Base-by-base conservation (phyloP, 2,888 invertebrate species). In the Drosophila histrio region DNA sequence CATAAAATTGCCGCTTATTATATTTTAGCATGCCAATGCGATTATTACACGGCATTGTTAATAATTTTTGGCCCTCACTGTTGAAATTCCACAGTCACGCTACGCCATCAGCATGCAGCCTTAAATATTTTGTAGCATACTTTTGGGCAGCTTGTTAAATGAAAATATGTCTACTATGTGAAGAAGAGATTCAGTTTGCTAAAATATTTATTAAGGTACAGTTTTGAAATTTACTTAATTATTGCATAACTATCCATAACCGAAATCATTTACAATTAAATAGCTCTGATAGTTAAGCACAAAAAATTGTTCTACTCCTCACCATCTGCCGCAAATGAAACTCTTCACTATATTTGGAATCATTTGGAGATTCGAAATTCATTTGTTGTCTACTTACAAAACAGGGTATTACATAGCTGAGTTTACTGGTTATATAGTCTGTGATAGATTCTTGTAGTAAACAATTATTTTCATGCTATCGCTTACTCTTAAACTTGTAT, bases 1-100 rank as follows among this genome's bases (percentile, higher is more conserved):
- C 64, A 81, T 66, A 56, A 73, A 61, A 71, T 68, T 34, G 41
- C 21, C n/a, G 53, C 39, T 67, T 72, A 78, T 80, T 68, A 64
- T 60, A 69, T 71, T 76, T 57, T 39, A 70, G 70, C 80, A 75
- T 79, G 75, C 63, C 67, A 79, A 69, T 64, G 58, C 46, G 58
- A 47, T 50, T 64, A 67, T 72, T 66, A 63, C 43, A 63, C 43
- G 57, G 59, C 47, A 63, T 49, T 53, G 34, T 60, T 46, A 61
- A 62, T 59, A 63, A 69, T 59, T 30, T 56, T 52, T 11, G 32
- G 19, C 24, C 34, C 13, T 61, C 17, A 49, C 39, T 36, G 34
- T 49, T 26, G 4, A 17, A 61, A 61, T 56, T 24, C 0, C 41
- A 52, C 58, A 68, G 69, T 70, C 71, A 72, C 67, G 79, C 68